Evolutionary conservation across 2,888 invertebrate species (phyloP).

Genomic region (Melikaiella ostensackeni): DNA sequence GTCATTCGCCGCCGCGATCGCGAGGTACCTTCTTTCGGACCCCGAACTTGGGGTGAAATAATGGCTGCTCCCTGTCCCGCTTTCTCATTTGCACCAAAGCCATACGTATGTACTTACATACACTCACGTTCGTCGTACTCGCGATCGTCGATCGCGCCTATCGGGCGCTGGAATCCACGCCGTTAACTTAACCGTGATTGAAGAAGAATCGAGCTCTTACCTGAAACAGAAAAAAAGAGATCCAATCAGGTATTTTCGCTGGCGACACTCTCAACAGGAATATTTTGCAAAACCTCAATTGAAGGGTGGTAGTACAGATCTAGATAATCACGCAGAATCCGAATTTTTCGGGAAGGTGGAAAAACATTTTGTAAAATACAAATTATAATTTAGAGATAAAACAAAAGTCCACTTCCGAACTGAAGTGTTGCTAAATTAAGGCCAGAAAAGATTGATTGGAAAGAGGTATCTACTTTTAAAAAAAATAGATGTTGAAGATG

Average conservation of each 20-base stretch:
- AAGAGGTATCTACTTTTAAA: no score
- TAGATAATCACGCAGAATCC: no score
- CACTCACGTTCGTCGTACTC: slow-evolving; percentile 13
- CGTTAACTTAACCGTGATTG: slow-evolving; percentile 28
- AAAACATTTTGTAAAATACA: no score
- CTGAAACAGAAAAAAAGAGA: slow-evolving; percentile 43
- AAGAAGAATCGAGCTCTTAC: slow-evolving; percentile 42
- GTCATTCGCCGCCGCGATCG: slow-evolving; percentile 50
- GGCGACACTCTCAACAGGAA: slow-evolving; percentile 6
- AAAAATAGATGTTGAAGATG: no score
- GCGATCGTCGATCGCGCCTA: slow-evolving; percentile 38
- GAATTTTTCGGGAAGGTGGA: no score
- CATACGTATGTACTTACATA: slow-evolving; percentile 9
- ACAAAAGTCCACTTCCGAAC: no score
- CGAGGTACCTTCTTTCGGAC: slow-evolving; percentile 45
- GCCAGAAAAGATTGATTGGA: no score
- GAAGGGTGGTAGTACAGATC: no score
- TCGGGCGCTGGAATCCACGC: slow-evolving; percentile 18
- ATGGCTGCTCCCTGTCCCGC: slow-evolving; percentile 51
- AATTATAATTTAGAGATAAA: no score
- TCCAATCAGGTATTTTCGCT: slow-evolving; percentile 14
- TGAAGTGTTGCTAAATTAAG: no score
- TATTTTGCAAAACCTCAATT: neutral
- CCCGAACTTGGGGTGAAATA: slow-evolving; percentile 50
- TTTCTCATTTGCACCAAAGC: slow-evolving; percentile 48